Base-by-base conservation (phyloP, 2,888 invertebrate genomes). In the Spisula subtruncata region DNA sequence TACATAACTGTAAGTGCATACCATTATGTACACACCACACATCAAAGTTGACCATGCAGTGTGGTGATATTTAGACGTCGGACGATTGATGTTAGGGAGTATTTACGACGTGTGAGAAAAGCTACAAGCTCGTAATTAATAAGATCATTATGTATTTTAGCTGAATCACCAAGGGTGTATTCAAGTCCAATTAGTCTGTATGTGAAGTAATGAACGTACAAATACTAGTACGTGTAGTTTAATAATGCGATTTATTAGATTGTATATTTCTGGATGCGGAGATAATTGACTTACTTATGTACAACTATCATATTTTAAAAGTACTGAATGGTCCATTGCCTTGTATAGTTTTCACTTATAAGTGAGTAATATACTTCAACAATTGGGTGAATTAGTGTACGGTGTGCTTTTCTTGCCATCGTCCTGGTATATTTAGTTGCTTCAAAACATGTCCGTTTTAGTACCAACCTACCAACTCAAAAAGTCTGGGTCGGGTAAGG, bases 91-190 rank as follows among this genome's bases (percentile, higher is more conserved):
- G 60, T 66, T 66, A 25, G 60, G 60, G 25, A n/a, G 60, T 25
- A 66, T 66, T 51, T 66, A 25, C 60, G 60, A 66, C n/a, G 60
- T 66, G 12, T 51, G 51, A 51, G 51, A 66, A 10, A 25, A 66
- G 60, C 25, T 66, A 66, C n/a, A n/a, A n/a, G n/a, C n/a, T n/a
- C n/a, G n/a, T n/a, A n/a, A n/a, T n/a, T n/a, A 66, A 25, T 66
- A 25, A 1, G n/a, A 25, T 12, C 51, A 51, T 66, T 66, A 66
- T 66, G 4, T 25, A 66, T 10, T 66, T 25, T 66, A 66, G 60
- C 60, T 66, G 60, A 66, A 66, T 66, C 60, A 66, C 25, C 60
- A 12, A 66, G 60, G 60, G 25, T 25, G 60, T 66, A n/a, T 56
- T 56, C 56, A 56, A 18, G 60, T n/a, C n/a, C n/a, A n/a, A n/a